Percentiles rank a stretch among this genome's conserved stretches.
phyloP scores from a whole-genome alignment of 2,797 vertebrate species.

The Sandelia bainsii region DNA sequence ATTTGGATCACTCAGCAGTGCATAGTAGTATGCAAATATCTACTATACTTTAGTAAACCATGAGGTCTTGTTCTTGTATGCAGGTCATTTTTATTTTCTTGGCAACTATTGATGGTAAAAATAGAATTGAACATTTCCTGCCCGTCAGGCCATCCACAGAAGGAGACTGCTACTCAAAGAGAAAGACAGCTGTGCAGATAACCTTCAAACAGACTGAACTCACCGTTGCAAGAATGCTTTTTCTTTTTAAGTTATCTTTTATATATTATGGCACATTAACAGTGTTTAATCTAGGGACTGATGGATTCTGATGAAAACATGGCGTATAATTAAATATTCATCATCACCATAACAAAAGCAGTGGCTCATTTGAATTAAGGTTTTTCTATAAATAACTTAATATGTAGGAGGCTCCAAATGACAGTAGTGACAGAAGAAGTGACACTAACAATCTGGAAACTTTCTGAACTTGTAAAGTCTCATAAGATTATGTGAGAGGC shows the following conservation, averaged over 20 bases:
- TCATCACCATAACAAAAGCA: conserved; percentile 42
- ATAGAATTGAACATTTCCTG: conserved; percentile 51
- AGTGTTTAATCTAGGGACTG: conserved; percentile 28
- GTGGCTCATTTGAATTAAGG: conserved; percentile 20
- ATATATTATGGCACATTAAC: conserved; percentile 21
- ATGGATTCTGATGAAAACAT: conserved; percentile 24
- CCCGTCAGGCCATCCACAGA: conserved; percentile 23
- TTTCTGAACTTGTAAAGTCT: conserved; percentile 16
- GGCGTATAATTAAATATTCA: conserved; percentile 45
- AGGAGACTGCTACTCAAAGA: conserved; percentile 33
- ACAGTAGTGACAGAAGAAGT: conserved; percentile 42
- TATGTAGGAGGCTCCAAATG: conserved; percentile 43
- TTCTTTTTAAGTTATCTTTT: conserved; percentile 14
- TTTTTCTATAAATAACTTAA: conserved; percentile 47
- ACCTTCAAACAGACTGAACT: conserved; percentile 43
- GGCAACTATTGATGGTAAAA: conserved; percentile 52
- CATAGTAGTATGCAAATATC: conserved; percentile 14
- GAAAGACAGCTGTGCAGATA: conserved; percentile 34
- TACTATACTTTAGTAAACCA: conserved; percentile 33
- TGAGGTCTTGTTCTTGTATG: conserved; percentile 27
- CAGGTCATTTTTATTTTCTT: conserved; percentile 46
- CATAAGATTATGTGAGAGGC: conserved; percentile 6
- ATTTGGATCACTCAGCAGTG: conserved; percentile 53
- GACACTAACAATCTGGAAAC: conserved; percentile 16
- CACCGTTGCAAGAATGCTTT: background rate